These are phyloP conservation scores for Gorsachius goisagi DNA, from an alignment of 2,113 vertebrate species.

Conservation along the genomic window DNA sequence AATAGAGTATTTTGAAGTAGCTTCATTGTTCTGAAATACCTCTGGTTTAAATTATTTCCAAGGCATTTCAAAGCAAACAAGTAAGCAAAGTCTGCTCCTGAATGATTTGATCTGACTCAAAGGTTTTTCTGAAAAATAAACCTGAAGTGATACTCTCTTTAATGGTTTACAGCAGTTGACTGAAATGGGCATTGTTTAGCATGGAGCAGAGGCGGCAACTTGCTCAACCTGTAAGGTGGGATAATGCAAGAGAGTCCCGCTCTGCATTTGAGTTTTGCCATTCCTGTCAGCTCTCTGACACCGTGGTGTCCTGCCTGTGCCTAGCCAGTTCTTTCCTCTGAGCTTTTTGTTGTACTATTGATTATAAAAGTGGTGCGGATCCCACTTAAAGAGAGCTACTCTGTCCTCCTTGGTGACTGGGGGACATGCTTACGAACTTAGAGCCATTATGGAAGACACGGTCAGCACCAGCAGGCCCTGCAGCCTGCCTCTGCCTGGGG, in stretches of 20 bases:
- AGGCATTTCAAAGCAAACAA: neutral
- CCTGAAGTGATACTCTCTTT: neutral
- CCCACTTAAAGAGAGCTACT: neutral
- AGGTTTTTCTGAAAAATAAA: neutral
- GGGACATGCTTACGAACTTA: neutral
- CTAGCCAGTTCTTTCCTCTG: neutral
- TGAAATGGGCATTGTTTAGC: neutral
- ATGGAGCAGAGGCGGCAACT: neutral
- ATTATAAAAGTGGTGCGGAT: neutral
- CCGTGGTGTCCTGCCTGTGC: neutral
- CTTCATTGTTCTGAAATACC: neutral
- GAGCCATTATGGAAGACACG: rapidly evolving
- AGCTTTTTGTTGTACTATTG: neutral
- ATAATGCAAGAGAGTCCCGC: neutral
- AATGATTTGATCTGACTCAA: neutral
- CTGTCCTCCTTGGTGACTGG: neutral
- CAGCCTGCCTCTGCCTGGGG: rapidly evolving
- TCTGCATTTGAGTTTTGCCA: rapidly evolving
- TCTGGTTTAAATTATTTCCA: neutral
- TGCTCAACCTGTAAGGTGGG: neutral
- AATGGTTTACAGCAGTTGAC: neutral
- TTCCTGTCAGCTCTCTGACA: too few relatives aligned
- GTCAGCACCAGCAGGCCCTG: neutral
- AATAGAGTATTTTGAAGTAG: neutral
- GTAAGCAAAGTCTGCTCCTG: neutral